A percentile compares a stretch with the other conserved stretches of the same genome.
Conservation (phyloP, 2,888 invertebrate species). For the Melitaea athalia region DNA sequence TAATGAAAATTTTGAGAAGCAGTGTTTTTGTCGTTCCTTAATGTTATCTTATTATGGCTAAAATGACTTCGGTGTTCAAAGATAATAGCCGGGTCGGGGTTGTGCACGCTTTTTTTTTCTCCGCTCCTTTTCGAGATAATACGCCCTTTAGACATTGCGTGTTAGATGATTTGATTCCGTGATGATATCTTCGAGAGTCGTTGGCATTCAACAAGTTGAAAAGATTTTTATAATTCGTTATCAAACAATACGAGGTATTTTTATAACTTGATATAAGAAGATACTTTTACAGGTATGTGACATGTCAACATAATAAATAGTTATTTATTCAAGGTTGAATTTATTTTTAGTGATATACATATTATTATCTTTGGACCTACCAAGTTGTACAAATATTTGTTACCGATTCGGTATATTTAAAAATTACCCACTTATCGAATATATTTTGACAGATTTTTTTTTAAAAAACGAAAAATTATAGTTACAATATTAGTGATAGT, state of each 20-base stretch:
- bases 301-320: not conserved
- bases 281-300: not conserved
- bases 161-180: conserved; percentile 70
- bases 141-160: conserved; percentile 72
- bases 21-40: conserved; percentile 63
- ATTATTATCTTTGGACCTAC: too few species aligned
- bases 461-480: too few species aligned
- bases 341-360: not conserved
- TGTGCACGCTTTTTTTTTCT: conserved; percentile 70
- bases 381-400: too few species aligned
- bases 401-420: too few species aligned
- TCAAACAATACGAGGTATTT: conserved; percentile 1
- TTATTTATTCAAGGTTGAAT: not conserved
- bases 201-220: conserved; percentile 47
- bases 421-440: too few species aligned
- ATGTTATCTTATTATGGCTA: conserved; percentile 83
- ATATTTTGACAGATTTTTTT: too few species aligned
- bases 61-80: conserved; percentile 82
- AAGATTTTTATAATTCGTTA: conserved; percentile 33
- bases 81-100: conserved; percentile 75
- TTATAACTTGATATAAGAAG: not conserved
- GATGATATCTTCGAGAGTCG: conserved; percentile 46
- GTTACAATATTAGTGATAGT: too few species aligned
- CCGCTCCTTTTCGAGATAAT: conserved; percentile 67
- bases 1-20: conserved; percentile 55